Evolutionary conservation across 2,888 invertebrate species (phyloP).

Genomic region (Pharmacophagus antenor): DNA sequence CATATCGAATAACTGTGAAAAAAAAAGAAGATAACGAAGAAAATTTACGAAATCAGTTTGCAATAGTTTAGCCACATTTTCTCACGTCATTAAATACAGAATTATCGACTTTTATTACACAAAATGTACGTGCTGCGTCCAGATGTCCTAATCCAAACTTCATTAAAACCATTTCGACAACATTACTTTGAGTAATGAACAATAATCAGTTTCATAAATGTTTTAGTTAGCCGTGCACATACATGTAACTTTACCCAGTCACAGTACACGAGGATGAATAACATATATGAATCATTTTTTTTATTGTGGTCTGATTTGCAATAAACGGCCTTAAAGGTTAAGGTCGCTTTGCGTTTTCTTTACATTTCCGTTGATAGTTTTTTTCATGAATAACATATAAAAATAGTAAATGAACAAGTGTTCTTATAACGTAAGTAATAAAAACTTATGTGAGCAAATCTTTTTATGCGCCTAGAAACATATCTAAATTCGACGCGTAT

Average conservation of each 20-base stretch:
- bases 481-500: too few relatives aligned
- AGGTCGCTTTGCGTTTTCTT: too few relatives aligned
- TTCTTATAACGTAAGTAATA: too few relatives aligned
- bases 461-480: too few relatives aligned
- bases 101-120: not conserved
- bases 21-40: not conserved
- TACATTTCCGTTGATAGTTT: too few relatives aligned
- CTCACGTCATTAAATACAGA: not conserved
- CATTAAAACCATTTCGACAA: not conserved
- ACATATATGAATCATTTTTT: not conserved
- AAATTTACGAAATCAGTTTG: not conserved
- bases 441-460: too few relatives aligned
- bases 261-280: not conserved
- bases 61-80: not conserved
- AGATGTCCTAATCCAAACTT: constrained; percentile 3
- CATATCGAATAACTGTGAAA: not conserved
- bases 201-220: not conserved
- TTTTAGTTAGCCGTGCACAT: not conserved
- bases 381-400: too few relatives aligned
- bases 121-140: constrained; percentile 1
- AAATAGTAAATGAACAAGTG: too few relatives aligned
- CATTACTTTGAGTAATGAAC: not conserved
- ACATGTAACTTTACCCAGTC: not conserved
- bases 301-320: not conserved
- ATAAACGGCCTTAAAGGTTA: not conserved